Base-by-base conservation (phyloP, 2,888 invertebrate species). In the Leucania comma region DNA sequence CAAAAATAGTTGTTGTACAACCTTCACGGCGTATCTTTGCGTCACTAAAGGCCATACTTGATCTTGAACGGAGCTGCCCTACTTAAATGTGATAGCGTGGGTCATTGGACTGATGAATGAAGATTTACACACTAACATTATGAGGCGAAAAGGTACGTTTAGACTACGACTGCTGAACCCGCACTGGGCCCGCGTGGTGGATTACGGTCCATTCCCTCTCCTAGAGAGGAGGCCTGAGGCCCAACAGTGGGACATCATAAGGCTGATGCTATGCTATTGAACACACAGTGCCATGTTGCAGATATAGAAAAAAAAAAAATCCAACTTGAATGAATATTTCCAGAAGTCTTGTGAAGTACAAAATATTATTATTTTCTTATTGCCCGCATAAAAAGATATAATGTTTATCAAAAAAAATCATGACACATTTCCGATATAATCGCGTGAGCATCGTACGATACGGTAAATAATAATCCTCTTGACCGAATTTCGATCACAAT, bases 51-150 rank as follows among this genome's bases (percentile, higher is more conserved):
- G 14, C 10, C 10, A 46, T 38, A 65, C 68, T 66, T 79, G 78
- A 66, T 65, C 68, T 66, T 74, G 79, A 73, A 46, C 59, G n/a
- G 14, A 14, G 3, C 3, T 65, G 65, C 29, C 64, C 63, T 38
- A 73, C 60, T 56, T 61, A 17, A 24, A 9, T 20, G 20, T 22
- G 22, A 46, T 20, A n/a, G 2, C n/a, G 2, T 61, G 42, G 50
- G 58, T 63, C 54, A 46, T 3, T 50, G 42, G 4, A 42, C 17
- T 35, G 17, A 42, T 42, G 42, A 42, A 17, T 42, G 42, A 42
- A 6, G 42, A 42, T 17, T 42, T 42, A 17, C 42, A 20, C 42
- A 42, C 17, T 42, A 42, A 17, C 5, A 24, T 5, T 51, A 70
- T 71, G 51, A 51, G n/a, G 10, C 2, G n/a, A 10, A 42, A 59